Conservation (phyloP, 1,140 invertebrate species). For the Stenopsyche tienmushanensis region DNA sequence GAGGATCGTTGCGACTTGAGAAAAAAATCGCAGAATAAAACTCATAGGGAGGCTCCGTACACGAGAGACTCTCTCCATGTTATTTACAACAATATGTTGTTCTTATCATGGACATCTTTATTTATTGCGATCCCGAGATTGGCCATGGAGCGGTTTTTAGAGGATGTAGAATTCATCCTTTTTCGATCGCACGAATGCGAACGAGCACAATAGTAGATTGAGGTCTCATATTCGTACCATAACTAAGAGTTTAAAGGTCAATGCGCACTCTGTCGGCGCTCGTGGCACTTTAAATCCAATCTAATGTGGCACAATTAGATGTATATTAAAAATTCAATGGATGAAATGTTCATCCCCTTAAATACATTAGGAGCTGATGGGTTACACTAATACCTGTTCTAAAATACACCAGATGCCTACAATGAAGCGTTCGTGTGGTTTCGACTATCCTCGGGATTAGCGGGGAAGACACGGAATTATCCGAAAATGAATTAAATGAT, state of each 20-base stretch:
- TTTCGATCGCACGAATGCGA: background rate
- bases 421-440: too few relatives aligned
- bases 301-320: background rate
- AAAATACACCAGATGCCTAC: too few relatives aligned
- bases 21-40: background rate
- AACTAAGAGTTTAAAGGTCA: too few relatives aligned
- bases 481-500: too few relatives aligned
- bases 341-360: too few relatives aligned
- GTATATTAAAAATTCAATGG: background rate
- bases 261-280: too few relatives aligned
- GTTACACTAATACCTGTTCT: too few relatives aligned
- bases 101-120: conserved; percentile 40
- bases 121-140: conserved; percentile 36
- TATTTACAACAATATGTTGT: conserved; percentile 30
- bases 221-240: background rate
- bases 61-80: conserved; percentile 10
- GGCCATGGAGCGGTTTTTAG: conserved; percentile 17
- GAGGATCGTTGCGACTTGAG: background rate
- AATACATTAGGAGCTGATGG: too few relatives aligned
- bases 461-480: too few relatives aligned
- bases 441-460: too few relatives aligned
- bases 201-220: background rate
- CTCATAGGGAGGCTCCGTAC: conserved; percentile 21
- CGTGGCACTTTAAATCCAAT: too few relatives aligned
- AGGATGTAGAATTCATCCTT: conserved; percentile 1